These are phyloP conservation scores for Megalops atlanticus DNA, from an alignment of 2,113 vertebrate species.

Conservation along the genomic window DNA sequence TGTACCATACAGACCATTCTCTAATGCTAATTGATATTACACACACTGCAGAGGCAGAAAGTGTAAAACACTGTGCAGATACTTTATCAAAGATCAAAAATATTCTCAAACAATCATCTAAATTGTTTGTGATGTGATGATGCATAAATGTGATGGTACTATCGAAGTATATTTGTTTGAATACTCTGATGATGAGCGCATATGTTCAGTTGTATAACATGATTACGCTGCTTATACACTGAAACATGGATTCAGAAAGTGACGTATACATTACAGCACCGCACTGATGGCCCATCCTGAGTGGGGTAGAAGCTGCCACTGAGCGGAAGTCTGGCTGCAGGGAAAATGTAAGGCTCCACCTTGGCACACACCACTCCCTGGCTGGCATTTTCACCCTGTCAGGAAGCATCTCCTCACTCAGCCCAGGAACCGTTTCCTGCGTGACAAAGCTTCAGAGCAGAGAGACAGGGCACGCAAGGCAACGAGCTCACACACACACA, in stretches of 20 bases:
- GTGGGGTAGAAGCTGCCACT: slow-evolving; percentile 17
- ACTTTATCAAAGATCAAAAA: too few species aligned
- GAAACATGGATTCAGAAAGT: too few species aligned
- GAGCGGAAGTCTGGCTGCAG: slow-evolving; percentile 36
- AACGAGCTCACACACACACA: neutral
- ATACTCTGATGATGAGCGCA: neutral
- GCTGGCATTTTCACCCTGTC: slow-evolving; percentile 51
- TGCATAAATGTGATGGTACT: too few species aligned
- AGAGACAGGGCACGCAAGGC: slow-evolving; percentile 34
- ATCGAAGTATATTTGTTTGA: too few species aligned
- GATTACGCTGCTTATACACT: neutral
- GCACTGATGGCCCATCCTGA: neutral
- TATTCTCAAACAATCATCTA: too few species aligned
- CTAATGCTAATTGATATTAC: too few species aligned
- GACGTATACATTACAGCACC: too few species aligned
- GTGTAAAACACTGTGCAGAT: too few species aligned
- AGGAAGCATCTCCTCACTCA: slow-evolving; percentile 55
- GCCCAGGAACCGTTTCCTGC: slow-evolving; percentile 41
- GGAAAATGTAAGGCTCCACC: slow-evolving; percentile 28
- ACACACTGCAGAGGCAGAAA: too few species aligned
- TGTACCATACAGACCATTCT: too few species aligned
- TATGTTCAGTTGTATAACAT: neutral
- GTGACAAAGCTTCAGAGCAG: slow-evolving; percentile 25
- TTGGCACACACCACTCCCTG: slow-evolving; percentile 49
- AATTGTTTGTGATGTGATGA: too few species aligned